Evolutionary conservation across 2,888 invertebrate species (phyloP), one percentile per base, ranked within the genome.

Genomic region (Acanthacorydalis orientalis): DNA sequence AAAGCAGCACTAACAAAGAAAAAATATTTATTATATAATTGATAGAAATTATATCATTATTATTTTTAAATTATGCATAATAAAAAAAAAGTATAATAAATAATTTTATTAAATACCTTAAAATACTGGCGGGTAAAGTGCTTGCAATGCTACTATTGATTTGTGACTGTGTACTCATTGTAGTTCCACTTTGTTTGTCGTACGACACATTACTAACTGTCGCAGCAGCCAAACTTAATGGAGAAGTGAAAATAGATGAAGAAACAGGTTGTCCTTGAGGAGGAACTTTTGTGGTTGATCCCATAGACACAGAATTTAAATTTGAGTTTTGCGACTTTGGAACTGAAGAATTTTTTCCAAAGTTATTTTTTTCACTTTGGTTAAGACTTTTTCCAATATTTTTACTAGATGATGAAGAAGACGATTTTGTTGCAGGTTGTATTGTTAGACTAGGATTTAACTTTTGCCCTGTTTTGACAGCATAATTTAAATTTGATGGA

Each of bases 1-100:
- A 80, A 72, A 57, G 79, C 79, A 65, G 79, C 79, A 74, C 80
- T 80, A 63, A 60, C 53, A 60, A 57, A 60, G 51, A 59, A 56
- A 59, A 60, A 61, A 58, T 50, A 23, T 23, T 23, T 23, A 23
- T 23, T 23, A 23, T 23, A 23, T 2, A 23, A 23, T 6, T 23
- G 23, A 23, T 23, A 23, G 6, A 23, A 23, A 23, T 23, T 4
- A 23, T 34, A 48, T 16, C 44, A 46, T 43, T 23, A 23, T 23
- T 6, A 23, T 23, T 4, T 23, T 23, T 23, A 4, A 23, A 23
- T 23, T 23, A 23, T 23, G 2, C 6, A 23, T 6, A 23, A 23
- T 6, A 23, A 34, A 33, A 12, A 34, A 16, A 40, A 32, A 11
- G 7, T 16, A 4, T 39, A 3, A 33, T 31, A 43, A 8, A n/a